These are phyloP conservation scores for Eriocheir sinensis DNA, from an alignment of 1,140 invertebrate species.

Conservation along the genomic window DNA sequence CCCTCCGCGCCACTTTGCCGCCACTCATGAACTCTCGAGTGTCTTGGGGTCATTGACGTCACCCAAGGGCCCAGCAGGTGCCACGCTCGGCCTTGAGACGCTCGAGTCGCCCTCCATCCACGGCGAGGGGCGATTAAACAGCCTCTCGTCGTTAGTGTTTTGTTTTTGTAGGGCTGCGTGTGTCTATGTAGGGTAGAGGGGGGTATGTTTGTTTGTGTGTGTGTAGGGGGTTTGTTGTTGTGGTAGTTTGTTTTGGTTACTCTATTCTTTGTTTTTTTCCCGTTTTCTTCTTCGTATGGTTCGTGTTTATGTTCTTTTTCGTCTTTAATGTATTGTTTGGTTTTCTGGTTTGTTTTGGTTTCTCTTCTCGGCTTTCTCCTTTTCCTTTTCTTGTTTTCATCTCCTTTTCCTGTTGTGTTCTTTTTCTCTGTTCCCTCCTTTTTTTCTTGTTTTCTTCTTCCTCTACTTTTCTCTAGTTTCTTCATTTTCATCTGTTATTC, in stretches of 20 bases:
- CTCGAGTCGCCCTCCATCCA: background rate
- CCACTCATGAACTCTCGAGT: background rate
- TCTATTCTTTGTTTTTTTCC: background rate
- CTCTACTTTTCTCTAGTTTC: too few relatives aligned
- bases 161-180: background rate
- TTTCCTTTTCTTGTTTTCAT: too few relatives aligned
- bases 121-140: background rate
- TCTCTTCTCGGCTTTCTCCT: too few relatives aligned
- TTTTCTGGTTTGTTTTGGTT: too few relatives aligned
- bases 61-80: background rate
- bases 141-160: background rate
- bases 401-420: too few relatives aligned
- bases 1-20: background rate
- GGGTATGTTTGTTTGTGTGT: background rate
- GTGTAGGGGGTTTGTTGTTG: background rate
- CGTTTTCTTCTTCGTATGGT: background rate
- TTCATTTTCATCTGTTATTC: too few relatives aligned
- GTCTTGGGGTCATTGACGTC: background rate
- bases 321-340: background rate
- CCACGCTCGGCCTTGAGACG: background rate
- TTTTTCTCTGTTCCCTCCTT: too few relatives aligned
- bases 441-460: too few relatives aligned
- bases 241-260: background rate
- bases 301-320: background rate
- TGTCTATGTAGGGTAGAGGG: background rate